Percentiles rank a stretch among this genome's conserved stretches.
Evolutionary conservation across 2,797 vertebrate species (phyloP).

Genomic region (Menidia menidia): DNA sequence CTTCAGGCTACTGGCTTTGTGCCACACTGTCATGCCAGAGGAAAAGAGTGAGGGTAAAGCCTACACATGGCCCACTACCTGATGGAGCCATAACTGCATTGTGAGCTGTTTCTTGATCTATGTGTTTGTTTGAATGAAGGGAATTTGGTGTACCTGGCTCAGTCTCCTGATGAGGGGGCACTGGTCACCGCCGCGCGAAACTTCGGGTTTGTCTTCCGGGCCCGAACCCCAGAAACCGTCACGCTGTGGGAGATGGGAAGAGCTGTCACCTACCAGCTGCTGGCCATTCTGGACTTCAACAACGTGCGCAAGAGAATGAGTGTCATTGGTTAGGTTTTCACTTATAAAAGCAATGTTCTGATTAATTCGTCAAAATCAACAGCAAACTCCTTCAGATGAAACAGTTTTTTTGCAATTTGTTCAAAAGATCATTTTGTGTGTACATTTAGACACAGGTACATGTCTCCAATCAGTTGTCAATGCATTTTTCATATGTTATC

Average conservation of each 20-base stretch:
- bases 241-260: constrained; percentile 88
- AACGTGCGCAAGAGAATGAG: constrained; percentile 96
- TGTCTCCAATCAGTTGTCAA: neutral
- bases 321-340: constrained; percentile 87
- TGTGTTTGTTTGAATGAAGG: constrained; percentile 75
- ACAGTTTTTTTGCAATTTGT: neutral
- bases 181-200: constrained; percentile 92
- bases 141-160: constrained; percentile 90
- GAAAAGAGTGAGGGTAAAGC: constrained; percentile 87
- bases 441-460: neutral
- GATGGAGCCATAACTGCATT: neutral
- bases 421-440: too few relatives aligned
- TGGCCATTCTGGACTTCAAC: constrained; percentile 95
- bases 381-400: neutral
- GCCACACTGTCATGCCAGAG: constrained; percentile 94
- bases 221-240: constrained; percentile 89
- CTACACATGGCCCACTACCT: neutral
- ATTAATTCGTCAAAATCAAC: neutral
- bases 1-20: constrained; percentile 91
- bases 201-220: constrained; percentile 91
- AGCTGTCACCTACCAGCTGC: constrained; percentile 88
- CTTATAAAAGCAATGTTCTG: constrained; percentile 49
- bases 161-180: constrained; percentile 92
- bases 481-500: neutral
- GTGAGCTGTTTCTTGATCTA: neutral